Evolutionary conservation across 2,113 vertebrate genomes (phyloP).

Genomic region (Dolichallabes microphthalmus): DNA sequence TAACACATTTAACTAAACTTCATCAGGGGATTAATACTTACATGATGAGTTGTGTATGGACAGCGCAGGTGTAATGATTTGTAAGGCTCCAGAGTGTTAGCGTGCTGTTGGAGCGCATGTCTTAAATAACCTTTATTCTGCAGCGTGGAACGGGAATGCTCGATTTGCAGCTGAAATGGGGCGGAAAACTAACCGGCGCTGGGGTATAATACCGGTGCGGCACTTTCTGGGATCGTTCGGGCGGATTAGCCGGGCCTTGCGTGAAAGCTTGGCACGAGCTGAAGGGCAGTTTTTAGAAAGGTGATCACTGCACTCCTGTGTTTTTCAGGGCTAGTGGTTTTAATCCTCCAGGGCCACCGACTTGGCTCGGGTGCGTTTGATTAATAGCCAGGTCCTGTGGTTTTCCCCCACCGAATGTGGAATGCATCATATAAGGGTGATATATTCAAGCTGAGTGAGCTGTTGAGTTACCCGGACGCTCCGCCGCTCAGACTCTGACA

Average conservation of each 20-base stretch:
- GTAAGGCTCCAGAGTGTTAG: not conserved
- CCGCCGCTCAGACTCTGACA: conserved; percentile 26
- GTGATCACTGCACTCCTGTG: conserved; percentile 35
- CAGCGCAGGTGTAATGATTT: not conserved
- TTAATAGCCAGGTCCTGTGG: conserved; percentile 34
- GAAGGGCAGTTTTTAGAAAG: conserved; percentile 41
- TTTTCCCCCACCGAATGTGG: conserved; percentile 25
- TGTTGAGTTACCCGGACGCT: conserved; percentile 20
- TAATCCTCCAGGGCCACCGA: conserved; percentile 12
- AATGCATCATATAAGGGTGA: conserved; percentile 40
- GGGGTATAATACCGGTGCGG: conserved; percentile 44
- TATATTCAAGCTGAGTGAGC: conserved; percentile 27
- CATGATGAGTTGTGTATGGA: not conserved
- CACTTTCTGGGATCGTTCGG: conserved; percentile 48
- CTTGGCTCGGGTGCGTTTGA: conserved; percentile 32
- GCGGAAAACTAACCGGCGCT: conserved; percentile 58
- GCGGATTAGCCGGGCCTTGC: conserved; percentile 50
- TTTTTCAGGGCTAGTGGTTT: conserved; percentile 30
- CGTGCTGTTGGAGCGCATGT: conserved; percentile 9
- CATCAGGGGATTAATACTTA: not conserved
- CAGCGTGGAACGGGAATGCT: conserved; percentile 45
- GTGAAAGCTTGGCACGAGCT: conserved; percentile 37
- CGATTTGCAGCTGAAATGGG: conserved; percentile 65
- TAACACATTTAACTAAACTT: not conserved
- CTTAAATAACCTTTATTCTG: conserved; percentile 53